A percentile compares a stretch with the other conserved stretches of the same genome.
Conservation (phyloP, 2,113 vertebrate genomes). For the Anthoscopus minutus region DNA sequence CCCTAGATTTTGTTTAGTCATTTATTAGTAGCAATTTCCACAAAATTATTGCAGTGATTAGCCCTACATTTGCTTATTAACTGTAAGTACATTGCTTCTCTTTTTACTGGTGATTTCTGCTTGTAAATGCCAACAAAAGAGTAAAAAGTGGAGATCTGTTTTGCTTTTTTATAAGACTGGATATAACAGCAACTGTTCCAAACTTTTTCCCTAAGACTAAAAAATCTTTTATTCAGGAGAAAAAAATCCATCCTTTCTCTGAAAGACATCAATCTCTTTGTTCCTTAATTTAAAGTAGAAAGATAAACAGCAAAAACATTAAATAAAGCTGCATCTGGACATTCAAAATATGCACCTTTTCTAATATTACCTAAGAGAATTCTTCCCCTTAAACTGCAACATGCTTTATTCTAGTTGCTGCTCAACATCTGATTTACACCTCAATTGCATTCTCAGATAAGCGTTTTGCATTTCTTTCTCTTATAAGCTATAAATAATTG, state of each 20-base stretch:
- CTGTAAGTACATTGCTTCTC: background rate
- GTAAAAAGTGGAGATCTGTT: background rate
- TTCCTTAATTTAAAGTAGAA: background rate
- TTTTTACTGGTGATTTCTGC: background rate
- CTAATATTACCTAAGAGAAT: background rate
- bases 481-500: background rate
- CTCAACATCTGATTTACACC: background rate
- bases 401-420: background rate
- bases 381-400: background rate
- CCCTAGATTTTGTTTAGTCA: background rate
- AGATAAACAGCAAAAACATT: background rate
- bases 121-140: background rate
- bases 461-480: background rate
- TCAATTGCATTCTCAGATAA: background rate
- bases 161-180: background rate
- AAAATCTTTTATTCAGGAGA: background rate
- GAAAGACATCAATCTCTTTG: background rate
- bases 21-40: background rate
- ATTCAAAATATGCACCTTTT: background rate
- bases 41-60: background rate
- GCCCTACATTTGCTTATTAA: background rate
- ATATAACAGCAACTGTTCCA: background rate
- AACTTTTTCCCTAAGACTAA: background rate
- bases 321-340: background rate
- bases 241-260: background rate